phyloP scores from a whole-genome alignment of 1,140 invertebrate species.

The Lasaia peninsularis region DNA sequence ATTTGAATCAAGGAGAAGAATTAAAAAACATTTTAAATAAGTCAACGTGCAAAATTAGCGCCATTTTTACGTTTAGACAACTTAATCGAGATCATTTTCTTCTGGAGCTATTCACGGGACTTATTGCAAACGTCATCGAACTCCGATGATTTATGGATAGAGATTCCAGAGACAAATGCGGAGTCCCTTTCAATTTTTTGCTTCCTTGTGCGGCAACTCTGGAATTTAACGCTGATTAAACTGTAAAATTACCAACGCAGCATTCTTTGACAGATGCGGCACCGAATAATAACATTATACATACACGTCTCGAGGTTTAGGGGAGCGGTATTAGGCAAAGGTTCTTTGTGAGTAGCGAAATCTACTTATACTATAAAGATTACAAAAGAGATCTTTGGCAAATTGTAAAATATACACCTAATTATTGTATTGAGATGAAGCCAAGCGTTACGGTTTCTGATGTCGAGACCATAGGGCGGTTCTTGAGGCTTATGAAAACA shows the following conservation, averaged over 20 bases:
- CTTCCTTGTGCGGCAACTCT: constrained; percentile 45
- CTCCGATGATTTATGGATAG: constrained; percentile 57
- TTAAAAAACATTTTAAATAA: too few relatives aligned
- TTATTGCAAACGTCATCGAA: constrained; percentile 55
- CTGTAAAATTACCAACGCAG: constrained; percentile 70
- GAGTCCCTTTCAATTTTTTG: constrained; percentile 49
- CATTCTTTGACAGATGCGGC: constrained; percentile 69
- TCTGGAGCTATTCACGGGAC: constrained; percentile 42
- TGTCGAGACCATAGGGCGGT: constrained; percentile 45
- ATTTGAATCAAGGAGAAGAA: too few relatives aligned
- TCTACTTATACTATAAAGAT: constrained; percentile 71
- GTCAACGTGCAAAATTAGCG: constrained; percentile 18
- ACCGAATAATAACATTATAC: constrained; percentile 68
- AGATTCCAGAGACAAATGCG: constrained; percentile 52
- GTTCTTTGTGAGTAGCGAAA: constrained; percentile 54
- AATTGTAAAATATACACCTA: constrained; percentile 75
- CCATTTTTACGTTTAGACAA: constrained; percentile 27
- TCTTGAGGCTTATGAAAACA: constrained; percentile 70
- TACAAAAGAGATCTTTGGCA: constrained; percentile 69
- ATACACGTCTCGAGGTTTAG: constrained; percentile 43
- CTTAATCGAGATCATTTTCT: constrained; percentile 34
- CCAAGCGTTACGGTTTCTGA: constrained; percentile 56
- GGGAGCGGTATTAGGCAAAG: constrained; percentile 54
- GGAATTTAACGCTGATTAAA: constrained; percentile 76
- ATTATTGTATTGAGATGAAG: constrained; percentile 64